These are phyloP conservation scores for Acanthopleura granulata DNA, from an alignment of 2,888 invertebrate species.

Conservation along the genomic window DNA sequence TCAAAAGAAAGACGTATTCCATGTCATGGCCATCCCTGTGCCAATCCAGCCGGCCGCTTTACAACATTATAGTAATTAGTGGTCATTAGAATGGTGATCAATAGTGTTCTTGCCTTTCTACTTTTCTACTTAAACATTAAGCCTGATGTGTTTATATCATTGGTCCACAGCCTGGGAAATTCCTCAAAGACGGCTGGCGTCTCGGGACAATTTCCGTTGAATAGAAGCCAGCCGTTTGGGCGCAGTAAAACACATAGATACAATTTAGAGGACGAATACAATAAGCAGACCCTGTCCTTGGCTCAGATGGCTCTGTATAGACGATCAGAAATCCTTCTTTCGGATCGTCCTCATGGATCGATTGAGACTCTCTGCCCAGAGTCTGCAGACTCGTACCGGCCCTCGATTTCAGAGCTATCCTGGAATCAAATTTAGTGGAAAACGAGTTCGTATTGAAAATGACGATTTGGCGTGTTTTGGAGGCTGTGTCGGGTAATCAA, in stretches of 20 bases:
- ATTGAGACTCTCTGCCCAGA: too few relatives aligned
- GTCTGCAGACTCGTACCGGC: too few relatives aligned
- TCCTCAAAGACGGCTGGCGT: conserved; percentile 11
- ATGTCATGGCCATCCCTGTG: not conserved
- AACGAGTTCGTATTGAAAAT: not conserved
- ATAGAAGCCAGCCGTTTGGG: not conserved
- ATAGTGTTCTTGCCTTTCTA: not conserved
- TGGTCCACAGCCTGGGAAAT: too few relatives aligned
- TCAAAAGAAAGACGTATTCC: too few relatives aligned
- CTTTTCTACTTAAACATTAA: not conserved
- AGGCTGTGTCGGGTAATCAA: conserved; percentile 1
- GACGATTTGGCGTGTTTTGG: conserved; percentile 16
- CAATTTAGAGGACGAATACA: too few relatives aligned
- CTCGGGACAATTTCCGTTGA: not conserved
- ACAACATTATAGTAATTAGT: not conserved
- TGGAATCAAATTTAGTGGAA: conserved; percentile 12
- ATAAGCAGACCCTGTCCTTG: too few relatives aligned
- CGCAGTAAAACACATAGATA: not conserved
- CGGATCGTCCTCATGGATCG: too few relatives aligned
- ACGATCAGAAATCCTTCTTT: too few relatives aligned
- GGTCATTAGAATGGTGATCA: not conserved
- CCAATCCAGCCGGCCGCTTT: not conserved
- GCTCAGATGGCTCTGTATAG: too few relatives aligned
- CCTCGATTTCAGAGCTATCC: not conserved
- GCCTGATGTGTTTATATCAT: not conserved